Evolutionary conservation across 2,797 vertebrate genomes (phyloP).

Genomic region (Benthosema pterotum): DNA sequence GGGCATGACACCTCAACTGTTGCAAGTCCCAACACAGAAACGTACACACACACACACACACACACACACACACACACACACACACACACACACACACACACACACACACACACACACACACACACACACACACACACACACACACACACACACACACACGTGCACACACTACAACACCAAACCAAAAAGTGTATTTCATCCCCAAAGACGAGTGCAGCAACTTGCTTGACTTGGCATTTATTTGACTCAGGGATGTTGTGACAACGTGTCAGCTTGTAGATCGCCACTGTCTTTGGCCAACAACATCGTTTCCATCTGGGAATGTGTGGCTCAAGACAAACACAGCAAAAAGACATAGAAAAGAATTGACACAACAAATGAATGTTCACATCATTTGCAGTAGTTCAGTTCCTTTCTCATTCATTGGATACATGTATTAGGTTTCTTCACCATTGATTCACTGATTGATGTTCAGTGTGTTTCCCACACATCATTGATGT

Average conservation of each 20-base stretch:
- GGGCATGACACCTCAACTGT: conserved; percentile 50
- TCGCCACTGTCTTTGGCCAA: conserved; percentile 34
- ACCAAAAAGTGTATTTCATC: conserved; percentile 57
- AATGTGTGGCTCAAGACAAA: conserved; percentile 40
- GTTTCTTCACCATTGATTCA: no score
- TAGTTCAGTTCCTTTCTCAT: not conserved
- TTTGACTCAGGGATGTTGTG: conserved; percentile 48
- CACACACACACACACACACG: no score
- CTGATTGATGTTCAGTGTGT: no score
- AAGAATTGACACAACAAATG: no score
- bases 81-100: no score
- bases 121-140: not conserved
- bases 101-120: conserved; percentile 12
- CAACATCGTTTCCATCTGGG: conserved; percentile 24
- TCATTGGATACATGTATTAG: not conserved
- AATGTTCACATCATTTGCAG: no score
- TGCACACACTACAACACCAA: no score
- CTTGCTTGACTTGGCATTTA: conserved; percentile 56
- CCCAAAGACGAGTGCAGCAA: conserved; percentile 39
- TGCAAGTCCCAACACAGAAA: conserved; percentile 35
- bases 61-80: no score
- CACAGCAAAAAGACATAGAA: conserved; percentile 1
- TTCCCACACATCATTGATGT: no score
- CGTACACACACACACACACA: conserved; percentile 14
- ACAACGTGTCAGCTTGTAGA: conserved; percentile 60